These are phyloP conservation scores for Eucera pruinosa DNA, from an alignment of 2,888 invertebrate genomes.

Conservation along the genomic window DNA sequence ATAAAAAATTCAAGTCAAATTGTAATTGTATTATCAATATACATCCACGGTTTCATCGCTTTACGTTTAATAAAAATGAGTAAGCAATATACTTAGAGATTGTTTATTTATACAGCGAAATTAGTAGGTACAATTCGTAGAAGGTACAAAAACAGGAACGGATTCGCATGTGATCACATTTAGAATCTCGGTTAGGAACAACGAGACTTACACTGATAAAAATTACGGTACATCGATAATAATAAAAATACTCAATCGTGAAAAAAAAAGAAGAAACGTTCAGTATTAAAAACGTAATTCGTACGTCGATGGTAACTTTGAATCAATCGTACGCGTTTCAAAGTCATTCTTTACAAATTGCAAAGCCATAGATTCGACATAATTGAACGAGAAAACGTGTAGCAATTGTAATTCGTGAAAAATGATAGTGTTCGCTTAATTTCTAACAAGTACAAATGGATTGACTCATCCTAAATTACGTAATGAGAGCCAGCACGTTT, in stretches of 20 bases:
- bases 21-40: too few species aligned
- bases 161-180: slow-evolving; percentile 52
- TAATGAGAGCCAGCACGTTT: slow-evolving; percentile 24
- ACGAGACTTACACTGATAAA: slow-evolving; percentile 32
- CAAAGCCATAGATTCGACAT: background rate
- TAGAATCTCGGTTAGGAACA: slow-evolving; percentile 52
- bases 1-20: too few species aligned
- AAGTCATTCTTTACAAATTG: slow-evolving; percentile 5
- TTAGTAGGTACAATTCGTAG: slow-evolving; percentile 53
- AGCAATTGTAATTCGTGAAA: background rate
- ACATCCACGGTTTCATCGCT: too few species aligned
- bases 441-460: background rate
- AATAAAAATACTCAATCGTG: slow-evolving; percentile 16
- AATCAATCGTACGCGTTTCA: slow-evolving; percentile 19
- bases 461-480: slow-evolving; percentile 4
- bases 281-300: slow-evolving; percentile 12
- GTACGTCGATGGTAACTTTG: slow-evolving; percentile 8
- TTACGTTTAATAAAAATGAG: too few species aligned
- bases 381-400: background rate
- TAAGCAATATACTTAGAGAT: background rate
- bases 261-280: slow-evolving; percentile 7
- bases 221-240: slow-evolving; percentile 10
- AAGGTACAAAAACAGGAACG: slow-evolving; percentile 66
- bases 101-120: slow-evolving; percentile 48
- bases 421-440: background rate